phyloP scores from a whole-genome alignment of 2,888 invertebrate species.

The Cosmorhoe ocellata region DNA sequence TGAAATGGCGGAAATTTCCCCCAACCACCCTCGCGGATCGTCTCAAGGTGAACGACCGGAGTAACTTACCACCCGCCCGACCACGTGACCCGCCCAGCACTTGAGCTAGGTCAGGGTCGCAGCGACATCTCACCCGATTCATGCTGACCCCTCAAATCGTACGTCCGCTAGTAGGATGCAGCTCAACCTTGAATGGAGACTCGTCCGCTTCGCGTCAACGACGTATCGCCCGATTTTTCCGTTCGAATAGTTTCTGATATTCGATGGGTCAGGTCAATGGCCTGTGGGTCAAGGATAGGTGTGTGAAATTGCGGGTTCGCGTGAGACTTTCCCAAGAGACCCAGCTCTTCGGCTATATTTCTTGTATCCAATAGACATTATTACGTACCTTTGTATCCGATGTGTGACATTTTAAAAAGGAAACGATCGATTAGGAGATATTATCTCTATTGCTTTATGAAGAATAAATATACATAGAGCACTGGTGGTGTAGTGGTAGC shows the following conservation, averaged over 20 bases:
- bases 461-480: no score
- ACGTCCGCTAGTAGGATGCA: conserved; percentile 27
- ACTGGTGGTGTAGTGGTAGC: no score
- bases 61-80: conserved; percentile 70
- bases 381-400: no score
- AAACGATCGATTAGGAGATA: no score
- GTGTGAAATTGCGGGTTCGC: conserved; percentile 37
- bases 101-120: conserved; percentile 79
- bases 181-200: conserved; percentile 51
- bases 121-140: conserved; percentile 55
- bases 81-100: conserved; percentile 76
- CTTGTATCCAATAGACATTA: no score
- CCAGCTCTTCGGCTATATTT: background rate
- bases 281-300: conserved; percentile 65
- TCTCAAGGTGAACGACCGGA: conserved; percentile 78
- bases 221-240: conserved; percentile 70
- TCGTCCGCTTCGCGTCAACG: conserved; percentile 23
- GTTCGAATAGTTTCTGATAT: conserved; percentile 73
- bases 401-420: no score
- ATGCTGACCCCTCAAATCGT: conserved; percentile 47
- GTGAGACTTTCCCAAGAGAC: conserved; percentile 18
- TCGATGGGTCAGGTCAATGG: conserved; percentile 60
- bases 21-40: conserved; percentile 52
- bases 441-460: no score
- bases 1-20: conserved; percentile 28